These are phyloP conservation scores for Urophycis tenuis DNA, from an alignment of 2,797 vertebrate genomes.

Conservation along the genomic window DNA sequence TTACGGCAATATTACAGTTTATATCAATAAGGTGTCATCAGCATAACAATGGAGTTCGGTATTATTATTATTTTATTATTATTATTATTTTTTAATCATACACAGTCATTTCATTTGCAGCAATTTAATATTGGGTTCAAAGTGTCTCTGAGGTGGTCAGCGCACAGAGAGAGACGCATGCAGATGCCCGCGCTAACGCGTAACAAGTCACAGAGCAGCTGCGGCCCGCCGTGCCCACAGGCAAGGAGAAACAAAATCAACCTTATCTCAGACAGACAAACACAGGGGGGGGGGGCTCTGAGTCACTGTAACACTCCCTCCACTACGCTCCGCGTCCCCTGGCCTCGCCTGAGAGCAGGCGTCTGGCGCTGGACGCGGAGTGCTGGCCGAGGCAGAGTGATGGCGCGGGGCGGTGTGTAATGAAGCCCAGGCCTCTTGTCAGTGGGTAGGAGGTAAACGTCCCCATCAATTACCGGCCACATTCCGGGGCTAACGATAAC, in stretches of 20 bases:
- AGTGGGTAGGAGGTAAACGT: slow-evolving; percentile 34
- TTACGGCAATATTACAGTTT: not conserved
- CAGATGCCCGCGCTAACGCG: not conserved
- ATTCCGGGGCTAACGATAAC: slow-evolving; percentile 47
- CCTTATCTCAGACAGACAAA: not conserved
- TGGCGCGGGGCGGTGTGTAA: slow-evolving; percentile 48
- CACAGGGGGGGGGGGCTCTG: slow-evolving; percentile 32
- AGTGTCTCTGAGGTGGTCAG: not conserved
- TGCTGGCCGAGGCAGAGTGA: slow-evolving; percentile 42
- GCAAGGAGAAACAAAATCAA: not conserved
- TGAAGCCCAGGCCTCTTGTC: slow-evolving; percentile 50
- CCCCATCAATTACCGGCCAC: slow-evolving; percentile 53
- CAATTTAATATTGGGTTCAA: not conserved
- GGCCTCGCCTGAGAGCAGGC: slow-evolving; percentile 23
- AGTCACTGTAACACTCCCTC: not conserved
- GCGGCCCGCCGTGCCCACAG: too few relatives aligned
- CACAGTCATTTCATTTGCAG: not conserved
- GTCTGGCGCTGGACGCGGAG: slow-evolving; percentile 37
- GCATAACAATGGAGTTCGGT: not conserved
- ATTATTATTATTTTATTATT: not conserved
- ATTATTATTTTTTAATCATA: not conserved
- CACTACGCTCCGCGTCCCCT: not conserved
- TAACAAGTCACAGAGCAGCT: not conserved
- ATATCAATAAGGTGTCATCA: not conserved
- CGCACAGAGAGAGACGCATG: not conserved